A percentile compares a stretch with the other conserved stretches of the same genome.
phyloP scores from a whole-genome alignment of 2,888 invertebrate genomes.

The Herminia tarsipennalis region DNA sequence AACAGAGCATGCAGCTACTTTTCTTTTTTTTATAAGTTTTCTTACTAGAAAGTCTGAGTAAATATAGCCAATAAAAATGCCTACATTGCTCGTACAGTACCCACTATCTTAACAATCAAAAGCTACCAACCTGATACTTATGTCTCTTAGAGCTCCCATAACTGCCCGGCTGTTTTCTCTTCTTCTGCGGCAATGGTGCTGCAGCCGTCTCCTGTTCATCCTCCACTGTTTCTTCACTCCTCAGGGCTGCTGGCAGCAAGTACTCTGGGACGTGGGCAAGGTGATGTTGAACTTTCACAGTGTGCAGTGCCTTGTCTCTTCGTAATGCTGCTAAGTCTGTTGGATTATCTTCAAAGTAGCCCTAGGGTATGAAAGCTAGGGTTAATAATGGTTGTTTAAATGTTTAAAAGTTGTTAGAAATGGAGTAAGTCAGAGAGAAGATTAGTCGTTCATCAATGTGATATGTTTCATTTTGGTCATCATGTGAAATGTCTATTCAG shows the following conservation, averaged over 20 bases:
- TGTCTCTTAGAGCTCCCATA: constrained; percentile 73
- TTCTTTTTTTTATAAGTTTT: too few relatives aligned
- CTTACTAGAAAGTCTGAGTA: too few relatives aligned
- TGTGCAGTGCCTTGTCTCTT: constrained; percentile 94
- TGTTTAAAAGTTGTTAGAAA: background rate
- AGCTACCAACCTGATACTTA: constrained; percentile 70
- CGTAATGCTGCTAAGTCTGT: constrained; percentile 93
- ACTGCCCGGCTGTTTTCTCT: constrained; percentile 58
- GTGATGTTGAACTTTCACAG: constrained; percentile 93
- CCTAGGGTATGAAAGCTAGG: constrained; percentile 68
- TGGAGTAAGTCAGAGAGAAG: constrained; percentile 74
- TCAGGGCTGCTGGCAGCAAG: constrained; percentile 92
- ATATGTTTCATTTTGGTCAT: constrained; percentile 66
- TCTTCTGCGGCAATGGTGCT: constrained; percentile 53
- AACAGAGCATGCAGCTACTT: too few relatives aligned
- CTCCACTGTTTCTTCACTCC: constrained; percentile 85
- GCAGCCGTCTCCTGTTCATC: constrained; percentile 52
- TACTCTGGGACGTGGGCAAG: constrained; percentile 97
- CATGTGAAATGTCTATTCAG: too few relatives aligned
- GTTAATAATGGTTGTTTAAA: background rate
- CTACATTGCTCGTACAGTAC: too few relatives aligned
- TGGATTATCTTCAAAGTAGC: constrained; percentile 97
- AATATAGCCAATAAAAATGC: too few relatives aligned
- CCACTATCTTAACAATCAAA: too few relatives aligned
- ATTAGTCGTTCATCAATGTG: constrained; percentile 81